Evolutionary conservation across 2,888 invertebrate genomes (phyloP).

Genomic region (Timema podura): DNA sequence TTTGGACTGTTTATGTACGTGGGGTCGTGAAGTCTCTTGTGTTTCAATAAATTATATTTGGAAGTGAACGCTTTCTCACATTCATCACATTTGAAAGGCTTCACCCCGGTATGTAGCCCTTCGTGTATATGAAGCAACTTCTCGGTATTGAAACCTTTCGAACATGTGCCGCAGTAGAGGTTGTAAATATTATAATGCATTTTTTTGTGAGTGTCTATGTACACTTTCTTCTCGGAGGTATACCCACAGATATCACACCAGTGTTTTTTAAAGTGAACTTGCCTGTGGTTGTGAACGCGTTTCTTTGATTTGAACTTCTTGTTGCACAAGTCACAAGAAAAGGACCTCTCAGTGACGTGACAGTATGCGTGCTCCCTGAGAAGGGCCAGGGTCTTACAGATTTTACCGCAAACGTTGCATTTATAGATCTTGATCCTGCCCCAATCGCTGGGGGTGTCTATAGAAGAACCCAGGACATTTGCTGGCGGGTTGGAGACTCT

Average conservation of each 20-base stretch:
- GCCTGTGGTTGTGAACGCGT: slow-evolving; percentile 38
- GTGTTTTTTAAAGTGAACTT: slow-evolving; percentile 40
- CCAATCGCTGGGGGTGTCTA: too few relatives aligned
- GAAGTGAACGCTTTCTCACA: slow-evolving; percentile 40
- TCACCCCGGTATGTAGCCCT: slow-evolving; percentile 37
- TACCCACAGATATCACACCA: slow-evolving; percentile 41
- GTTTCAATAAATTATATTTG: slow-evolving; percentile 40
- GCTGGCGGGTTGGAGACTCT: too few relatives aligned
- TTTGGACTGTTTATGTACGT: slow-evolving; percentile 26
- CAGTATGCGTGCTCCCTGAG: slow-evolving; percentile 43
- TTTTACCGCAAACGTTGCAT: slow-evolving; percentile 26
- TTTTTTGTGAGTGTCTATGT: slow-evolving; percentile 39
- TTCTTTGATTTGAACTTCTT: slow-evolving; percentile 36
- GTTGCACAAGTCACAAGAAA: slow-evolving; percentile 42
- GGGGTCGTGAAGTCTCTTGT: slow-evolving; percentile 37
- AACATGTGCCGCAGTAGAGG: slow-evolving; percentile 50
- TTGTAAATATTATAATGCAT: slow-evolving; percentile 48
- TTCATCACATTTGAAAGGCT: slow-evolving; percentile 37
- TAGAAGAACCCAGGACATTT: too few relatives aligned
- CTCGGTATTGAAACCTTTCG: slow-evolving; percentile 51
- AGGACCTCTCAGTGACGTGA: slow-evolving; percentile 51
- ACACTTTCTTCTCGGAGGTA: slow-evolving; percentile 40
- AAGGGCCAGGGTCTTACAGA: slow-evolving; percentile 28
- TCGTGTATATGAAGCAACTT: slow-evolving; percentile 44
- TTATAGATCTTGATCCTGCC: too few relatives aligned